phyloP scores from a whole-genome alignment of 2,888 invertebrate species.

The Palloptera scutellata region DNA sequence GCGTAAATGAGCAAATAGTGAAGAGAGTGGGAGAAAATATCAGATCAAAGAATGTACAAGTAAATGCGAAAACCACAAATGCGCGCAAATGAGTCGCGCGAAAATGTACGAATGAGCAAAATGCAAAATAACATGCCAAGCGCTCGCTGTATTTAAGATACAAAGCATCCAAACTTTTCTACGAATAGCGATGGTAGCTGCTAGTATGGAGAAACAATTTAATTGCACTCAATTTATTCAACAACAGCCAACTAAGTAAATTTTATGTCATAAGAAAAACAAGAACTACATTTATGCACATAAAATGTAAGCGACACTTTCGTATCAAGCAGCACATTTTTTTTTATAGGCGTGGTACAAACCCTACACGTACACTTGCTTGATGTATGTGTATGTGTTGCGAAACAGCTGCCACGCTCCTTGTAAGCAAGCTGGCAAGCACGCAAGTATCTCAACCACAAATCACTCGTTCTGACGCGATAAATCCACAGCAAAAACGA shows the following conservation, averaged over 20 bases:
- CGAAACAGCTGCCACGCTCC: neutral
- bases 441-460: slow-evolving; percentile 22
- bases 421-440: too few species aligned
- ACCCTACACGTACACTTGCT: neutral
- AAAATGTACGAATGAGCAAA: slow-evolving; percentile 5
- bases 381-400: neutral
- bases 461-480: slow-evolving; percentile 29
- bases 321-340: neutral
- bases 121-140: neutral
- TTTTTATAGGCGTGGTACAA: neutral
- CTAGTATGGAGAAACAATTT: slow-evolving; percentile 17
- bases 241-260: slow-evolving; percentile 8
- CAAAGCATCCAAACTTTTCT: neutral
- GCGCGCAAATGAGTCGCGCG: slow-evolving; percentile 19
- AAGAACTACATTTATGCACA: neutral
- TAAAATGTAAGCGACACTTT: neutral
- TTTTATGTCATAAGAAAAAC: too few species aligned
- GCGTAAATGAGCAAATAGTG: neutral
- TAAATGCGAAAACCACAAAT: too few species aligned
- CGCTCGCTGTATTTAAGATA: neutral
- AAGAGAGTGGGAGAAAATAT: neutral
- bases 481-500: slow-evolving; percentile 39
- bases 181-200: neutral
- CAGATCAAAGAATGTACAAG: too few species aligned
- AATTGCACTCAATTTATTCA: slow-evolving; percentile 30